Percentiles rank a stretch among this genome's conserved stretches.
Conservation (phyloP, 2,113 vertebrate species). For the Sander lucioperca region DNA sequence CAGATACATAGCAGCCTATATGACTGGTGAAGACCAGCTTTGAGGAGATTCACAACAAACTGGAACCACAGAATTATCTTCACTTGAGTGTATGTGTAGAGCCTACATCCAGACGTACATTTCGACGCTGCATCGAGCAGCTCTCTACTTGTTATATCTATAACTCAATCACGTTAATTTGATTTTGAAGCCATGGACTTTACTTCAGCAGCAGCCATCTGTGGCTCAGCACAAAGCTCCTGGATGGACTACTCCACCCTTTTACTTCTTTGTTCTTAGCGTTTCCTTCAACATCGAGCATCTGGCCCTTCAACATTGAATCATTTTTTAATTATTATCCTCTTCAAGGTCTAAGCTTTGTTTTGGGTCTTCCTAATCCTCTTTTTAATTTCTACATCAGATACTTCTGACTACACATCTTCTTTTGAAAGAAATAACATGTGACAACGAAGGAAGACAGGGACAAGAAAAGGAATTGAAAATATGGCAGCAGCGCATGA, state of each 20-base stretch:
- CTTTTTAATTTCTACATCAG: background rate
- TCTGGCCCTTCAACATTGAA: background rate
- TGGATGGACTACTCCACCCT: constrained; percentile 22
- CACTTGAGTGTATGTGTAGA: background rate
- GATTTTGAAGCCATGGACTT: constrained; percentile 58
- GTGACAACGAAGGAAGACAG: background rate
- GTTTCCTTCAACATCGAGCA: background rate
- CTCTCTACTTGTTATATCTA: constrained; percentile 48
- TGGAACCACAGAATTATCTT: background rate
- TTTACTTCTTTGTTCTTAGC: constrained; percentile 30
- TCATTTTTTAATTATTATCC: background rate
- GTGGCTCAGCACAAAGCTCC: constrained; percentile 28
- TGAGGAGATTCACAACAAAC: background rate
- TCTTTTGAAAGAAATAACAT: background rate
- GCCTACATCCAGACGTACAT: constrained; percentile 1
- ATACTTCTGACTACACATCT: background rate
- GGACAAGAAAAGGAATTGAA: background rate
- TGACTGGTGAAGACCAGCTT: background rate
- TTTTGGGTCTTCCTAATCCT: background rate
- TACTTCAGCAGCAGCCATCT: constrained; percentile 40
- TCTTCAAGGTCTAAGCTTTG: background rate
- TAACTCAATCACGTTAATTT: constrained; percentile 64
- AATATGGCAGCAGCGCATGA: background rate
- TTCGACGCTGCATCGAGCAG: constrained; percentile 37
- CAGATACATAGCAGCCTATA: background rate